phyloP scores from a whole-genome alignment of 2,888 invertebrate species.

The Pogonocherus hispidulus region DNA sequence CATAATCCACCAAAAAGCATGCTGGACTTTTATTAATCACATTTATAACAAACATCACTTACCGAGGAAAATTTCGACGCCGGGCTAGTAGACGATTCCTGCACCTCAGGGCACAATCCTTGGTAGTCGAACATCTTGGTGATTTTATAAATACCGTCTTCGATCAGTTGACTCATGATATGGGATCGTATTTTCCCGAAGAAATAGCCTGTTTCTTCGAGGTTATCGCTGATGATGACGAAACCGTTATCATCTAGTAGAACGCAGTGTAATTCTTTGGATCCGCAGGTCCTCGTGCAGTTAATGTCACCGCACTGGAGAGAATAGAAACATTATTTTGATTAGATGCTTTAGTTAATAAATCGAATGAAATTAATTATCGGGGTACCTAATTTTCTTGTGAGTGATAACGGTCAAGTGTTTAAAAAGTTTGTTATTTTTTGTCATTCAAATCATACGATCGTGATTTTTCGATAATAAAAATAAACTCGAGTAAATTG shows the following conservation, averaged over 20 bases:
- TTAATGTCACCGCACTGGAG: conserved; percentile 55
- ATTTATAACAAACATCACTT: too few relatives aligned
- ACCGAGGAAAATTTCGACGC: conserved; percentile 63
- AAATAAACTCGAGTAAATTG: too few relatives aligned
- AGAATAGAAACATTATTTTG: background rate
- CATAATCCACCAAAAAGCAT: too few relatives aligned
- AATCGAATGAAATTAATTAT: too few relatives aligned
- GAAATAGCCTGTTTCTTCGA: conserved; percentile 81
- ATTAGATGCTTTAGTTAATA: too few relatives aligned
- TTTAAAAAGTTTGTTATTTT: too few relatives aligned
- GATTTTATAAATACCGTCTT: conserved; percentile 82
- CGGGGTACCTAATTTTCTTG: too few relatives aligned
- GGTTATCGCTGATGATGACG: conserved; percentile 79
- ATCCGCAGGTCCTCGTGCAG: conserved; percentile 74
- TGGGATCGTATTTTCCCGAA: conserved; percentile 84
- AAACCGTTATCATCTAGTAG: conserved; percentile 92
- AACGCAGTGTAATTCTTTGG: conserved; percentile 83
- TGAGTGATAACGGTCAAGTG: too few relatives aligned
- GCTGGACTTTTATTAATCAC: too few relatives aligned
- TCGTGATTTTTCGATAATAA: too few relatives aligned
- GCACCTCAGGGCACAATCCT: conserved; percentile 85
- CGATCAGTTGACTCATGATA: conserved; percentile 82
- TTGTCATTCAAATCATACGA: too few relatives aligned
- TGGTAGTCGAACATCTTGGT: conserved; percentile 90
- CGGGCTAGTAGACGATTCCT: conserved; percentile 74